Base-by-base conservation (phyloP, 2,113 vertebrate genomes). In the Tetraodon nigroviridis region DNA sequence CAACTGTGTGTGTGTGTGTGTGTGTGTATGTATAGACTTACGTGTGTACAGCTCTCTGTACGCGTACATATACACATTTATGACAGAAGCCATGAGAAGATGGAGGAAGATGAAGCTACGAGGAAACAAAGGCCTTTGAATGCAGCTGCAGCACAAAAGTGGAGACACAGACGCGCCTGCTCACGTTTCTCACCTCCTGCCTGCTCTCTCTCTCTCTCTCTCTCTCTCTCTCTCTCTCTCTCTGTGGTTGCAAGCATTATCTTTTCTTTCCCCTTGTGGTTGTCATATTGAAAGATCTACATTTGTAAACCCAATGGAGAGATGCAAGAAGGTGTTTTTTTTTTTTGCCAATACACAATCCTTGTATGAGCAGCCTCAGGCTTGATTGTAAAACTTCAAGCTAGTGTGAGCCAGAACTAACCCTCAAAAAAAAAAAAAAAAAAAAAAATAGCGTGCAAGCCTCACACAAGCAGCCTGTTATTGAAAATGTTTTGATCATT, bases 271-370 rank as follows among this genome's bases (percentile, higher is more conserved):
- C 73, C 58, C 65, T 74, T 83, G 84, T 81, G 85, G 86, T 88
- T 79, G 62, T 84, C 81, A 79, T 81, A 85, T 84, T 85, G 86
- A 84, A 84, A 87, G 78, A 86, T 74, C 72, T 85, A 88, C 75
- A 82, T 88, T 81, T 82, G 78, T 80, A 56, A 76, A 64, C 40
- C 42, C 55, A 76, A 76, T 83, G 64, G 65, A 76, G 71, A 71
- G 29, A 64, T 56, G 61, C 65, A 61, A 61, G 61, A 77, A 75
- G 29, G 0, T 32, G 45, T 21, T 66, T 46, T 24, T 20, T 50
- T 50, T 50, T 15, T 50, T 21, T 64, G 42, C 56, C 27, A 27
- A 70, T 56, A 69, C 51, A 24, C 48, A 5, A 42, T 47, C 45
- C 4, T 63, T 62, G 56, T 71, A 65, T 45, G 13, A 61, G 65